A percentile compares a stretch with the other conserved stretches of the same genome.
Conservation (phyloP, 2,797 vertebrate species). For the Rhinatrema bivittatum region DNA sequence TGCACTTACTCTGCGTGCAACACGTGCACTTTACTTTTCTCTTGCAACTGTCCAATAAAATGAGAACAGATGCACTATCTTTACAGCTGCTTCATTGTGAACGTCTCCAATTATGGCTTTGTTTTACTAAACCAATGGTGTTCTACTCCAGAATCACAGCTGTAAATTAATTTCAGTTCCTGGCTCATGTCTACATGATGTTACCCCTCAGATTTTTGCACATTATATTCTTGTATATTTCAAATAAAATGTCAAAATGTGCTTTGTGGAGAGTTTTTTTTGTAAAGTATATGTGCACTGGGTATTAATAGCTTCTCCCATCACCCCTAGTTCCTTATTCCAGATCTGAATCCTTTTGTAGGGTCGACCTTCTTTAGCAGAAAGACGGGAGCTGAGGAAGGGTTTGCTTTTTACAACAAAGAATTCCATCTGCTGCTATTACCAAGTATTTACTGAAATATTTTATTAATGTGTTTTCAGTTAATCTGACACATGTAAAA, state of each 20-base stretch:
- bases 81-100: conserved; percentile 54
- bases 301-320: too few relatives aligned
- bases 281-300: too few relatives aligned
- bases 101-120: conserved; percentile 60
- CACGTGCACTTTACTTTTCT: conserved; percentile 92
- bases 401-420: too few relatives aligned
- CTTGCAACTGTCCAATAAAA: conserved; percentile 54
- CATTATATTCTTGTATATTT: conserved; percentile 97
- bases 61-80: conserved; percentile 46
- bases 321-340: too few relatives aligned
- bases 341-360: too few relatives aligned
- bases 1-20: conserved; percentile 72
- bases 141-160: conserved; percentile 61
- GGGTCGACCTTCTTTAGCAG: too few relatives aligned
- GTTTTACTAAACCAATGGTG: conserved; percentile 53
- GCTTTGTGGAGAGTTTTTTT: conserved; percentile 5
- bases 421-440: too few relatives aligned
- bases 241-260: conserved; percentile 84
- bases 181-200: conserved; percentile 61
- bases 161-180: conserved; percentile 61
- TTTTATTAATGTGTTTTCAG: too few relatives aligned
- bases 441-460: too few relatives aligned
- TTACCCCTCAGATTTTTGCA: conserved; percentile 89
- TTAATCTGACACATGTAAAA: too few relatives aligned
- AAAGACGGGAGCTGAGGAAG: too few relatives aligned